These are phyloP conservation scores for Heteropelma amictum DNA, from an alignment of 2,888 invertebrate species.

Conservation along the genomic window DNA sequence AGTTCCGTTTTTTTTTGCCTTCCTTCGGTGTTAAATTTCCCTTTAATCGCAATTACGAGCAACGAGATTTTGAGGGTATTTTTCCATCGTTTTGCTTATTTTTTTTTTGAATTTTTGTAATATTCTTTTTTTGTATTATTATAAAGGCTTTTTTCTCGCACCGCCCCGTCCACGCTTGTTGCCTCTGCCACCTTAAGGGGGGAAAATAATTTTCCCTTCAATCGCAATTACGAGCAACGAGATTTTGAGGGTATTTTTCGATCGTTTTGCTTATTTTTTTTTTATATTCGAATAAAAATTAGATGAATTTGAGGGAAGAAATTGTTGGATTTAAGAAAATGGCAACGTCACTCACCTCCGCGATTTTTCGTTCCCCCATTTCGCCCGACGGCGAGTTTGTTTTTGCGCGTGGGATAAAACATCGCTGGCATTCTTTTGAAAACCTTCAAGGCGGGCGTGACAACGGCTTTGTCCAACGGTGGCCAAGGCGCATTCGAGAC, in stretches of 20 bases:
- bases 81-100: background rate
- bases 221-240: too few relatives aligned
- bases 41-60: too few relatives aligned
- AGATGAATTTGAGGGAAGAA: too few relatives aligned
- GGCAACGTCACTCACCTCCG: background rate
- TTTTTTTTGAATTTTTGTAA: background rate
- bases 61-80: too few relatives aligned
- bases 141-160: background rate
- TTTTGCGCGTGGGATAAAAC: slow-evolving; percentile 53
- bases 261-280: background rate
- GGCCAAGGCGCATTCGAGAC: slow-evolving; percentile 64
- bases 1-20: too few relatives aligned
- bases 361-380: background rate
- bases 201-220: too few relatives aligned
- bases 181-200: background rate
- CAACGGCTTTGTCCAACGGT: slow-evolving; percentile 62
- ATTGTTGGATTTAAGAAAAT: too few relatives aligned
- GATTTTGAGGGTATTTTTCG: too few relatives aligned
- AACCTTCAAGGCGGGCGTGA: slow-evolving; percentile 58
- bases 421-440: slow-evolving; percentile 67
- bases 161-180: background rate
- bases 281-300: too few relatives aligned
- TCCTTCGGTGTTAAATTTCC: too few relatives aligned
- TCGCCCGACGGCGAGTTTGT: background rate
- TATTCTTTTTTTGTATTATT: too few relatives aligned